phyloP scores from a whole-genome alignment of 2,888 invertebrate species.

The Folsomia candida region DNA sequence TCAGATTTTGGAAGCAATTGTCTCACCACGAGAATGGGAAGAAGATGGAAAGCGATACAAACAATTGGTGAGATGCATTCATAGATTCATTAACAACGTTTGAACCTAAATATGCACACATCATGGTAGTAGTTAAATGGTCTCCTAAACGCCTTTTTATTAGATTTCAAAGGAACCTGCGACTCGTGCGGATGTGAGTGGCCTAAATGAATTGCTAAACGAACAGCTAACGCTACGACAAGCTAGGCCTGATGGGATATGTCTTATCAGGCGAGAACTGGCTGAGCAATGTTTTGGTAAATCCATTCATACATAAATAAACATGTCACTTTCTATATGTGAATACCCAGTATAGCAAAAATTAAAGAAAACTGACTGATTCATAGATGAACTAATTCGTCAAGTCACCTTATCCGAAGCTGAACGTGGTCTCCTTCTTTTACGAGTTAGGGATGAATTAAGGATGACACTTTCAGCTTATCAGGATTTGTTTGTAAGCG shows the following conservation, averaged over 20 bases:
- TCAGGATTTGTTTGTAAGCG: constrained; percentile 31
- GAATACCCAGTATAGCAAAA: not conserved
- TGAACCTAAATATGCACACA: not conserved
- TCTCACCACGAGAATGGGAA: constrained; percentile 30
- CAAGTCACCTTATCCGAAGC: constrained; percentile 24
- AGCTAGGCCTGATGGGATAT: constrained; percentile 33
- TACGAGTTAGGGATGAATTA: constrained; percentile 29
- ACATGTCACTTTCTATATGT: not conserved
- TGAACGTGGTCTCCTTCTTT: constrained; percentile 27
- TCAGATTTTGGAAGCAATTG: constrained; percentile 28
- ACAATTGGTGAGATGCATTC: constrained; percentile 22
- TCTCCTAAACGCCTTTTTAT: too few relatives aligned
- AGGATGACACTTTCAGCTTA: constrained; percentile 28
- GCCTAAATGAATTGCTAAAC: constrained; percentile 28
- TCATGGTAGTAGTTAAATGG: too few relatives aligned
- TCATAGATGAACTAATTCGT: constrained; percentile 28
- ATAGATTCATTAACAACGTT: too few relatives aligned
- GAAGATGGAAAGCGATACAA: constrained; percentile 27
- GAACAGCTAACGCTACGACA: constrained; percentile 28
- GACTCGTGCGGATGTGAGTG: constrained; percentile 24
- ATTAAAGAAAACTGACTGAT: not conserved
- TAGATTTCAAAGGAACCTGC: constrained; percentile 33
- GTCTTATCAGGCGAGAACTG: constrained; percentile 33
- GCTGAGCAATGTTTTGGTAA: constrained; percentile 34
- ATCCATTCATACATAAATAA: not conserved